Evolutionary conservation across 1,140 invertebrate species (phyloP).

Genomic region (Orussus abietinus): DNA sequence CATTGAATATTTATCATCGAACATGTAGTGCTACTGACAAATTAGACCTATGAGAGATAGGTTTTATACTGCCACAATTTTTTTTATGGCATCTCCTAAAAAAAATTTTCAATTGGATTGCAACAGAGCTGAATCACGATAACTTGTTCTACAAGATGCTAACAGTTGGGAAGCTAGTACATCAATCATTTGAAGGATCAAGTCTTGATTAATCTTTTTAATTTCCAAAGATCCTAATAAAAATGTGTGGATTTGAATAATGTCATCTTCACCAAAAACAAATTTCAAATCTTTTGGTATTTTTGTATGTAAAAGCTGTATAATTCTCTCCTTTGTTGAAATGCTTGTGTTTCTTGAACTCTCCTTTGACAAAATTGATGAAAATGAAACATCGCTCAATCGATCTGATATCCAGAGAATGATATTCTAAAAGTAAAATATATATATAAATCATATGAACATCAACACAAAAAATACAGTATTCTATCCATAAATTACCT

Average conservation of each 20-base stretch:
- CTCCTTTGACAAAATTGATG: conserved; percentile 14
- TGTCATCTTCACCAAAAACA: conserved; percentile 31
- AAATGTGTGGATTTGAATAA: conserved; percentile 25
- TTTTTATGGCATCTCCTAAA: conserved; percentile 13
- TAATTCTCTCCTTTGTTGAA: conserved; percentile 19
- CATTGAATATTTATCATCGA: too few relatives aligned
- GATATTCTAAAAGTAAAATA: conserved; percentile 18
- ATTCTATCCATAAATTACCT: conserved; percentile 24
- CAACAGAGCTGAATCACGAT: conserved; percentile 5
- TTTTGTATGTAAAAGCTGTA: conserved; percentile 19
- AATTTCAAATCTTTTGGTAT: conserved; percentile 24
- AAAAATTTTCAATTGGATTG: conserved; percentile 5
- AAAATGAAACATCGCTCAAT: conserved; percentile 16
- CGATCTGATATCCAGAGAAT: conserved; percentile 19
- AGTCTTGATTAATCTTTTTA: conserved; percentile 33
- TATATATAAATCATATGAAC: conserved; percentile 13
- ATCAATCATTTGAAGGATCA: conserved; percentile 35
- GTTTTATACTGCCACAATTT: too few relatives aligned
- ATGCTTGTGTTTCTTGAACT: conserved; percentile 11
- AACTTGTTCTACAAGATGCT: conserved; percentile 23
- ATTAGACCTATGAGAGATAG: too few relatives aligned
- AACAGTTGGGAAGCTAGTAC: conserved; percentile 34
- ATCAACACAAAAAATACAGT: conserved; percentile 3
- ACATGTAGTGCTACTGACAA: too few relatives aligned
- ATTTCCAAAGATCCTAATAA: conserved; percentile 27